Base-by-base conservation (phyloP, 2,113 vertebrate species). In the Garra rufa region DNA sequence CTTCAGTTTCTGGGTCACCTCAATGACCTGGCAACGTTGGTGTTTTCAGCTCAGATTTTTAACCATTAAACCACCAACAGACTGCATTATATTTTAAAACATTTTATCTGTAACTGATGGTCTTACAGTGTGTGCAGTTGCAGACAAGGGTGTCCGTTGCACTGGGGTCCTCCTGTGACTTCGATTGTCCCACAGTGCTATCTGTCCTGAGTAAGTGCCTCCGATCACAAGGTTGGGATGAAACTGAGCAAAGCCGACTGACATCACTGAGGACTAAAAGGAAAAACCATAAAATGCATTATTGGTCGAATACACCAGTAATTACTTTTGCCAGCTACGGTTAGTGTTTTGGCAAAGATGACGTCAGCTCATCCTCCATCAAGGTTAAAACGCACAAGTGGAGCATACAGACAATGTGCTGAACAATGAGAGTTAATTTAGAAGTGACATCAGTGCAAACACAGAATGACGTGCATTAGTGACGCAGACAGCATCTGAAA, bases 131-230 rank as follows among this genome's bases (percentile, higher is more conserved):
- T 96, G 96, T 71, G 96, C 96, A 86, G 95, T 95, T 69, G 96
- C 95, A 83, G 96, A 97, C 63, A 97, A 91, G 0, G 96, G 96
- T 1, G 96, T 97, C 81, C 96, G 91, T 87, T 97, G 96, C 71
- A 96, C 95, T 0, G 96, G 96, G 0, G 96, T 97, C 88, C 95
- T 94, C 84, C 95, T 92, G 88, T 96, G 95, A 28, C 95, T 97
- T 86, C 96, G 95, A 73, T 97, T 97, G 86, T 97, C 96, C 96
- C 96, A 97, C 84, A 97, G 69, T 57, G 95, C 96, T 21, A 97
- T 96, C 86, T 97, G 96, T 67, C 96, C 96, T 0, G 96, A 96
- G 88, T 97, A 97, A 0, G 96, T 97, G 57, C 96, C 96, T 80
- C 96, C 96, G 2, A 97, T 95, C 0, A 97, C 93, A 84, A 97